Evolutionary conservation across 1,140 invertebrate genomes (phyloP).

Genomic region (Halictus rubicundus): DNA sequence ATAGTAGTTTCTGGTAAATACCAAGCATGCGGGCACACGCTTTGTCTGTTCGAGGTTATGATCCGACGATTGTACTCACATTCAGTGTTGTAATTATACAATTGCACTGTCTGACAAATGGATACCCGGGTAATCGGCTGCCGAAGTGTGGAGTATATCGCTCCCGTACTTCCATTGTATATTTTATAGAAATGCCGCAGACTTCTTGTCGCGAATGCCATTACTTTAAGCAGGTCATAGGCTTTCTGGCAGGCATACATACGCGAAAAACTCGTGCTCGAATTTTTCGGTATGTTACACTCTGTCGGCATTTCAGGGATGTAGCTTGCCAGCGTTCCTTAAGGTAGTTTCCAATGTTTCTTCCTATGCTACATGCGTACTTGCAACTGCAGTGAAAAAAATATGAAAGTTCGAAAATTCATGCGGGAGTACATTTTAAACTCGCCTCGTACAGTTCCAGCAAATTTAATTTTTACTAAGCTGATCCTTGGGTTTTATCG

Average conservation of each 20-base stretch:
- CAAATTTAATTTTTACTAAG: too few species aligned
- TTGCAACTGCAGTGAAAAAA: too few species aligned
- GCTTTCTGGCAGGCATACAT: constrained; percentile 39
- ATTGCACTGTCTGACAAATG: constrained; percentile 56
- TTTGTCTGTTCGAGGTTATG: constrained; percentile 58
- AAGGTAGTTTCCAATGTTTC: neutral
- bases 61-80: constrained; percentile 55
- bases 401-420: too few species aligned
- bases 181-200: constrained; percentile 70
- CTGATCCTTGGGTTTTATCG: too few species aligned
- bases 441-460: too few species aligned
- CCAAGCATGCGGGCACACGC: neutral
- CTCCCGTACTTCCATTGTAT: constrained; percentile 65
- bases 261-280: constrained; percentile 12
- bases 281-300: neutral
- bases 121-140: constrained; percentile 57
- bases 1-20: neutral
- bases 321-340: neutral
- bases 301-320: constrained; percentile 28
- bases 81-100: constrained; percentile 61
- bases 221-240: constrained; percentile 55
- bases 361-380: too few species aligned
- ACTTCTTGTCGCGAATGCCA: constrained; percentile 72
- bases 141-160: constrained; percentile 58
- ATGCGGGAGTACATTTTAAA: too few species aligned